Conservation (phyloP, 64 coral and sea anemone genomes). For the Platygyra sinensis region DNA sequence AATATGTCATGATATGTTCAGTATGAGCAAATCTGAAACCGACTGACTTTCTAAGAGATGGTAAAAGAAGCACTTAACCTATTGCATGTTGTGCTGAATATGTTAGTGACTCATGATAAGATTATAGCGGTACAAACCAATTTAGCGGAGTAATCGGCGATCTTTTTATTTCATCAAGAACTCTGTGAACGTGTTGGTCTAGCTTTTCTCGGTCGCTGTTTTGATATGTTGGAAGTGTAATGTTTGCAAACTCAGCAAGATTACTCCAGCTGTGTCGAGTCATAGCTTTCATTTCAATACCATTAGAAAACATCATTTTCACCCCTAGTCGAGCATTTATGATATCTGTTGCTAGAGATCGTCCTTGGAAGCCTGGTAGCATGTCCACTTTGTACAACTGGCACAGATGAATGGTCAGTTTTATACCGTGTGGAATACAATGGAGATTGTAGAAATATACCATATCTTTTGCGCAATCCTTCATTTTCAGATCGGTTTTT, state of each 20-base stretch:
- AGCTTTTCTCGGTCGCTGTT: conserved; percentile 7
- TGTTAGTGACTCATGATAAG: not conserved
- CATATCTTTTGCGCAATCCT: conserved; percentile 6
- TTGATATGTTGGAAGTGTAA: conserved; percentile 13
- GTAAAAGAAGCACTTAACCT: not conserved
- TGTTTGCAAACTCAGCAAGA: conserved; percentile 5
- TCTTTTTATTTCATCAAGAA: not conserved
- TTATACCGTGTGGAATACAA: conserved; percentile 4
- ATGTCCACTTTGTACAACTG: conserved; percentile 47
- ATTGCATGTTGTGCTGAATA: not conserved
- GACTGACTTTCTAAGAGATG: too few relatives aligned
- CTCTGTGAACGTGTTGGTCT: not conserved
- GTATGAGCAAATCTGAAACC: too few relatives aligned
- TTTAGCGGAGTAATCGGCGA: not conserved
- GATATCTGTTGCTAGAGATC: not conserved
- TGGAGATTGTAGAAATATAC: conserved; percentile 20
- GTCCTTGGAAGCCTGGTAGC: not conserved
- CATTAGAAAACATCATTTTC: conserved; percentile 1
- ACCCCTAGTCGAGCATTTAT: conserved; percentile 11
- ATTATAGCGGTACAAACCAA: not conserved
- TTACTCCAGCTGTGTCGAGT: not conserved
- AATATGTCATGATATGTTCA: too few relatives aligned
- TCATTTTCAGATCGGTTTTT: not conserved
- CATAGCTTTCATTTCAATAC: conserved; percentile 6
- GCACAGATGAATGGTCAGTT: conserved; percentile 12